Conservation (phyloP, 2,797 vertebrate species). For the Sebastes miniatus region DNA sequence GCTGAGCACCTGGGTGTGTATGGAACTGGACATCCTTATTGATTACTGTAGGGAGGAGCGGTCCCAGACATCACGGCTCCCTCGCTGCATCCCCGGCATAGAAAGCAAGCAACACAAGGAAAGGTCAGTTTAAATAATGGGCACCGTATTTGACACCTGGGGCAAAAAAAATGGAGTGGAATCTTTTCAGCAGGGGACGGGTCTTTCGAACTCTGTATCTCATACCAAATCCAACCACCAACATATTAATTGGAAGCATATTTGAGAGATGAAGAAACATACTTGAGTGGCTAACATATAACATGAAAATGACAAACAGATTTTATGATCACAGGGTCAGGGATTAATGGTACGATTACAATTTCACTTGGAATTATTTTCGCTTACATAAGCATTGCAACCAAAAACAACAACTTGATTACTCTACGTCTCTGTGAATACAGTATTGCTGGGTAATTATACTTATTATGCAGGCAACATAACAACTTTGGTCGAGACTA, state of each 20-base stretch:
- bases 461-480: conserved; percentile 37
- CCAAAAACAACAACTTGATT: conserved; percentile 52
- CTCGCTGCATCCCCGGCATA: conserved; percentile 20
- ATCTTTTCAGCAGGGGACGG: conserved; percentile 16
- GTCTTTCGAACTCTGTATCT: conserved; percentile 5
- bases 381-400: conserved; percentile 16
- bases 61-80: conserved; percentile 53
- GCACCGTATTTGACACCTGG: conserved; percentile 33
- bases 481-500: conserved; percentile 28
- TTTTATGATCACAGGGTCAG: conserved; percentile 20
- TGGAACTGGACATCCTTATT: conserved; percentile 61
- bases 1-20: conserved; percentile 46
- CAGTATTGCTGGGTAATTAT: conserved; percentile 44
- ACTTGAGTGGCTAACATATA: conserved; percentile 9
- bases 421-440: conserved; percentile 28
- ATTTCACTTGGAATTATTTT: conserved; percentile 31
- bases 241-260: background rate
- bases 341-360: conserved; percentile 34
- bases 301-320: conserved; percentile 2
- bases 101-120: conserved; percentile 36
- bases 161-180: conserved; percentile 9
- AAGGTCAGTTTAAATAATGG: conserved; percentile 56
- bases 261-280: conserved; percentile 19
- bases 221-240: background rate
- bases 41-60: conserved; percentile 50